Base-by-base conservation (phyloP, 2,113 vertebrate genomes). In the Gobius niger region DNA sequence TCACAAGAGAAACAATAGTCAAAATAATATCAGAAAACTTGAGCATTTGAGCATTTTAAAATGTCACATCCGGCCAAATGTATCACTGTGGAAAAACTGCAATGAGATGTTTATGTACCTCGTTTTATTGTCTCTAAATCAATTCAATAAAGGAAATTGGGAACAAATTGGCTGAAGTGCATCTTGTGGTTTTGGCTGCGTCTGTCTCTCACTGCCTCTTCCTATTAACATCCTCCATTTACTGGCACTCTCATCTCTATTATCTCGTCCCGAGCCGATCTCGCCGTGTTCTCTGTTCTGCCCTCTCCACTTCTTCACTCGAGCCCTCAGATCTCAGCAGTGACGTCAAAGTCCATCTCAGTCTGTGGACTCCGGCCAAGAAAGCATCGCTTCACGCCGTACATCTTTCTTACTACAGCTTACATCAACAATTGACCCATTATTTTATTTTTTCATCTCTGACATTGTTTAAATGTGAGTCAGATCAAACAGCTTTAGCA, bases 281-380 rank as follows among this genome's bases (percentile, higher is more conserved):
- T 44, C 59, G 34, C 13, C 9, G 4, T 63, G 51, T 73, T 65
- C 54, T 10, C 47, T 66, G 51, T 24, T 5, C 47, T 42, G 42
- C 53, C 57, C 72, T 41, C 62, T 66, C 70, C 16, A 46, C 67
- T 47, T 47, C 49, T 73, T 73, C 62, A 13, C 54, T 44, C 54
- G 47, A 63, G 79, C 71, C 47, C 41, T 77, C 79, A 75, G 66
- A 77, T 75, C 63, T 77, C 65, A 0, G 67, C 76, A 72, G 1
- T 87, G 85, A 88, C 69, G 79, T 89, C 84, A 87, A 85, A 83
- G 65, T 68, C 57, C 74, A 82, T 86, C 67, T 75, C 64, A 73
- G 50, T 6, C 47, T 49, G 68, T 75, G 75, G 62, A 76, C 41
- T 13, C 7, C 14, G 76, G 83, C 80, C 83, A 70, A 56, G 44